phyloP scores from a whole-genome alignment of 2,888 invertebrate species.

The Emmelina monodactyla region DNA sequence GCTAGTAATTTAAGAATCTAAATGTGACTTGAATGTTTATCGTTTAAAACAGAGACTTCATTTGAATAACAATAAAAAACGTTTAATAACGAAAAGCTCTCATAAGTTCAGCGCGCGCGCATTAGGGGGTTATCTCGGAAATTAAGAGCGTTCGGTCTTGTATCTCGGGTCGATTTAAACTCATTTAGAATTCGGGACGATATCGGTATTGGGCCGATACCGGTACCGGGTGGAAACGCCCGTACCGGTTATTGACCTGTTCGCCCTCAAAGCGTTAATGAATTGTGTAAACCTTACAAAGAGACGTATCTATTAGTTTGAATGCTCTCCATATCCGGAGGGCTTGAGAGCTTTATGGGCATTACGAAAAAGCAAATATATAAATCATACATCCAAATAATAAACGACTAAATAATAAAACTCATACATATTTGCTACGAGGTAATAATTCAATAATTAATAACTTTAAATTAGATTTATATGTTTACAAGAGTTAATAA shows the following conservation, averaged over 20 bases:
- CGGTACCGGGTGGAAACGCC: constrained; percentile 16
- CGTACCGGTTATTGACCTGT: constrained; percentile 50
- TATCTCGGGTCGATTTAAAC: constrained; percentile 50
- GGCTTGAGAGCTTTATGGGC: constrained; percentile 6
- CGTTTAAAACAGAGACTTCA: constrained; percentile 11
- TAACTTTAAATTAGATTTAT: constrained; percentile 39
- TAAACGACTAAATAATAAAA: no score
- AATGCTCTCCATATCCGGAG: constrained; percentile 18
- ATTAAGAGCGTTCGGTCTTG: constrained; percentile 43
- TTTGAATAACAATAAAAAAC: constrained; percentile 21
- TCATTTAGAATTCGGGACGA: constrained; percentile 39
- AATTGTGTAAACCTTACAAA: constrained; percentile 44
- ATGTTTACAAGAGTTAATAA: constrained; percentile 35
- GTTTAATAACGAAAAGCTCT: constrained; percentile 28
- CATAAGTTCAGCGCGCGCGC: constrained; percentile 32
- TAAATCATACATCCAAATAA: no score
- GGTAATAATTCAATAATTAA: no score
- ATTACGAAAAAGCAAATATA: neutral
- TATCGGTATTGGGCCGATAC: constrained; percentile 25
- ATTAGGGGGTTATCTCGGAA: constrained; percentile 53
- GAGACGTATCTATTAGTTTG: constrained; percentile 38
- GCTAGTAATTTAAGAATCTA: neutral
- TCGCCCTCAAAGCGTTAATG: constrained; percentile 38
- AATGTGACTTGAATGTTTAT: neutral
- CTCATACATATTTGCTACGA: no score